Conservation (phyloP, 2,797 vertebrate genomes). For the Alosa sapidissima region DNA sequence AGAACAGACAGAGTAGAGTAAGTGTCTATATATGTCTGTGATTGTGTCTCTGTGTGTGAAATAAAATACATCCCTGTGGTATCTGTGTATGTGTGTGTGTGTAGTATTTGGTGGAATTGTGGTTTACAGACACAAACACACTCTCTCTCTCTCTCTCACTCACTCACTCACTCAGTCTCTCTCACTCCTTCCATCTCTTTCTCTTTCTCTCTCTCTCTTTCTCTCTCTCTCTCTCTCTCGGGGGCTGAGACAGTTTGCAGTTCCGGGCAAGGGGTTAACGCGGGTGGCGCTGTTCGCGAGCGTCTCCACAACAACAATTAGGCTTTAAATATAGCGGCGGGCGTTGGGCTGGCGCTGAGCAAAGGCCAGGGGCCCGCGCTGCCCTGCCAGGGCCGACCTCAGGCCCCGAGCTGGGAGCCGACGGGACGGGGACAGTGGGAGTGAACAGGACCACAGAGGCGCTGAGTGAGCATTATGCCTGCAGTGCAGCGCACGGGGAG, state of each 20-base stretch:
- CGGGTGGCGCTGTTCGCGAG: slow-evolving; percentile 42
- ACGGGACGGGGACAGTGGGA: slow-evolving; percentile 30
- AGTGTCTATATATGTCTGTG: slow-evolving; percentile 3
- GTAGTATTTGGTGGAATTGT: slow-evolving; percentile 25
- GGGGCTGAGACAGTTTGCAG: slow-evolving; percentile 48
- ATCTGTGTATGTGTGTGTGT: slow-evolving; percentile 20
- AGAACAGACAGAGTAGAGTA: neutral
- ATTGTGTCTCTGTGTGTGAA: slow-evolving; percentile 20
- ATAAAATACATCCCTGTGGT: slow-evolving; percentile 24
- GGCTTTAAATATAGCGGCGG: slow-evolving; percentile 59
- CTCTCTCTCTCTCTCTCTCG: neutral
- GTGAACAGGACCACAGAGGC: slow-evolving; percentile 34
- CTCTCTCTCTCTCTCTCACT: neutral
- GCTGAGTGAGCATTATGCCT: slow-evolving; percentile 33
- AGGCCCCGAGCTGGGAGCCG: slow-evolving; percentile 21
- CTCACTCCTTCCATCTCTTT: neutral
- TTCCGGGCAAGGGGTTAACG: slow-evolving; percentile 59
- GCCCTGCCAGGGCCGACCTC: slow-evolving; percentile 42
- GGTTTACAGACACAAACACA: slow-evolving; percentile 16
- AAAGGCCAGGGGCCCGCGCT: slow-evolving; percentile 34
- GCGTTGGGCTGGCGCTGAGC: slow-evolving; percentile 32
- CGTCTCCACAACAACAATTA: slow-evolving; percentile 61
- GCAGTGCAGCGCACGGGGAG: neutral
- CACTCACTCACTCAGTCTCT: neutral
- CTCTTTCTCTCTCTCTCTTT: neutral